A percentile compares a stretch with the other conserved stretches of the same genome.
Conservation (phyloP, 2,113 vertebrate species). For the Gallinago jamesoni region DNA sequence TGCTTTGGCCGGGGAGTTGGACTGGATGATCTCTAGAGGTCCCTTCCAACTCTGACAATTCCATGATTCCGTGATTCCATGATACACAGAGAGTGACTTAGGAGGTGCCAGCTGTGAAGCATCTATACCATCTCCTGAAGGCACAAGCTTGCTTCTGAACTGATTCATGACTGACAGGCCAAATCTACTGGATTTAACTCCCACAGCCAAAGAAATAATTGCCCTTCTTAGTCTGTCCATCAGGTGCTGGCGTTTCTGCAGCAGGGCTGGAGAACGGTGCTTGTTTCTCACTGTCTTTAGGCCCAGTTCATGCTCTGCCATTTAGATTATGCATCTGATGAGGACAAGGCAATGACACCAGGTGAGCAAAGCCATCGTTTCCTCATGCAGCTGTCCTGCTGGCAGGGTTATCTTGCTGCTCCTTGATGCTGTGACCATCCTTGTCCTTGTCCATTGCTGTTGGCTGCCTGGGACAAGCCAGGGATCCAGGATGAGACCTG, state of each 20-base stretch:
- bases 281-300: neutral
- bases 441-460: neutral
- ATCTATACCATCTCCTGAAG: slow-evolving; percentile 7
- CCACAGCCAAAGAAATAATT: neutral
- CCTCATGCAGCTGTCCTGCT: neutral
- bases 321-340: neutral
- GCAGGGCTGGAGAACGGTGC: neutral
- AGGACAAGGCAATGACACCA: neutral
- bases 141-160: slow-evolving; percentile 20
- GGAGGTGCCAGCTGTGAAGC: neutral
- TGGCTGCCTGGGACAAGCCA: neutral
- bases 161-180: slow-evolving; percentile 16
- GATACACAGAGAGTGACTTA: neutral
- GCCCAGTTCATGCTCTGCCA: neutral
- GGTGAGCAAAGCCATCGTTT: neutral
- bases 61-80: no score
- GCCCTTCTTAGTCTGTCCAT: neutral
- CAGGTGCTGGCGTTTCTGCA: neutral
- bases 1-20: no score
- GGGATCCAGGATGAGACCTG: neutral
- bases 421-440: neutral
- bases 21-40: no score
- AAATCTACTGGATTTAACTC: neutral
- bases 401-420: neutral
- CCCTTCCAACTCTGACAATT: no score